These are phyloP conservation scores for Bombus sibiricus DNA, from an alignment of 1,140 invertebrate genomes.

Conservation along the genomic window DNA sequence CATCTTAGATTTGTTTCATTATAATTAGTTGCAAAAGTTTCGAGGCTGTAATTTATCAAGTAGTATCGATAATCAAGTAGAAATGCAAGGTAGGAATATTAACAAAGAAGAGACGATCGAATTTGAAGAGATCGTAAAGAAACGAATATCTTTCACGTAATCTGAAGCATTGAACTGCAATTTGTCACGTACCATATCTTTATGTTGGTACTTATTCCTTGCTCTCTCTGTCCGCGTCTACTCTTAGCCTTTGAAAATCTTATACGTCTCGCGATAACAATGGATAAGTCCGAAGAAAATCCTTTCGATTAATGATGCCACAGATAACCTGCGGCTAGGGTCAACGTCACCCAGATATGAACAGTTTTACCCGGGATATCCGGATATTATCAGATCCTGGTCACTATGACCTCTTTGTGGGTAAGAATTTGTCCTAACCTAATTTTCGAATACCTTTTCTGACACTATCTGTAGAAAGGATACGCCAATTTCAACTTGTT, in stretches of 20 bases:
- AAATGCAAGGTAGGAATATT: too few species aligned
- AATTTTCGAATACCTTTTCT: background rate
- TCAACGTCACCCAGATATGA: constrained; percentile 39
- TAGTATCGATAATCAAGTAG: too few species aligned
- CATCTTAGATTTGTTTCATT: too few species aligned
- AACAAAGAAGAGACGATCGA: background rate
- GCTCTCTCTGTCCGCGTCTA: constrained; percentile 11
- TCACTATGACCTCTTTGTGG: background rate
- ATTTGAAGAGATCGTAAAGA: background rate
- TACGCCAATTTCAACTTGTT: too few species aligned
- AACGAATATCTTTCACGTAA: background rate
- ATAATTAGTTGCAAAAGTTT: too few species aligned
- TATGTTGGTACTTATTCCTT: constrained; percentile 40
- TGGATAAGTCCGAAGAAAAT: constrained; percentile 40
- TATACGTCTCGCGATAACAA: constrained; percentile 43
- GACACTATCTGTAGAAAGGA: too few species aligned
- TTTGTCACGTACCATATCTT: constrained; percentile 38
- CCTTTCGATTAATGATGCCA: constrained; percentile 59
- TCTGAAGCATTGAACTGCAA: background rate
- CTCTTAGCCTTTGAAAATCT: constrained; percentile 37
- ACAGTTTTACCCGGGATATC: background rate
- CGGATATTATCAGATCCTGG: background rate
- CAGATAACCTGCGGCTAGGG: constrained; percentile 51
- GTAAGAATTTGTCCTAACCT: background rate
- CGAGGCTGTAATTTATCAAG: too few species aligned